phyloP scores from a whole-genome alignment of 2,113 vertebrate species.

The Tachysurus vachellii region DNA sequence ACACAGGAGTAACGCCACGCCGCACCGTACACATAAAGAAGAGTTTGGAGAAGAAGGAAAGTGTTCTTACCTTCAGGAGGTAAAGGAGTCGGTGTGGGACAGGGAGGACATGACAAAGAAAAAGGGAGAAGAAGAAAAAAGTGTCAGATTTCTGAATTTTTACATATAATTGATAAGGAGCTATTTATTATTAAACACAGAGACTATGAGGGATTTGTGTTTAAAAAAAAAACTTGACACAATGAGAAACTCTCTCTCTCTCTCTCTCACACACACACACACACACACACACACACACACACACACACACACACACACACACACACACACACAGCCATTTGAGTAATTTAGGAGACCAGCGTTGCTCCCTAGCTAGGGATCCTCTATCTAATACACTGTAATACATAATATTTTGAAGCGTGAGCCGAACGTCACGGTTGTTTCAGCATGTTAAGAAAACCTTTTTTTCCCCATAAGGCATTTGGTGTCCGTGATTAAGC shows the following conservation, averaged over 20 bases:
- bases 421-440: not conserved
- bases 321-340: not conserved
- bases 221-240: too few species aligned
- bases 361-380: not conserved
- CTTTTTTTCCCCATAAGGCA: not conserved
- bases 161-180: not conserved
- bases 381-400: not conserved
- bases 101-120: slow-evolving; percentile 30
- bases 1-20: too few species aligned
- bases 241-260: too few species aligned
- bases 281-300: not conserved
- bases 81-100: not conserved
- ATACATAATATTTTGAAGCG: not conserved
- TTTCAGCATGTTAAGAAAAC: not conserved
- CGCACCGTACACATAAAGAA: too few species aligned
- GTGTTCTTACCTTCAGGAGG: slow-evolving; percentile 66
- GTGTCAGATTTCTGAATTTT: not conserved
- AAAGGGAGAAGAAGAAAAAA: not conserved
- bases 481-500: too few species aligned
- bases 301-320: not conserved
- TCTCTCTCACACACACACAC: too few species aligned
- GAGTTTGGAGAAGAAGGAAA: not conserved
- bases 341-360: not conserved
- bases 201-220: not conserved
- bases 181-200: not conserved